Base-by-base conservation (phyloP, 2,888 invertebrate species). In the Resseliella maxima region DNA sequence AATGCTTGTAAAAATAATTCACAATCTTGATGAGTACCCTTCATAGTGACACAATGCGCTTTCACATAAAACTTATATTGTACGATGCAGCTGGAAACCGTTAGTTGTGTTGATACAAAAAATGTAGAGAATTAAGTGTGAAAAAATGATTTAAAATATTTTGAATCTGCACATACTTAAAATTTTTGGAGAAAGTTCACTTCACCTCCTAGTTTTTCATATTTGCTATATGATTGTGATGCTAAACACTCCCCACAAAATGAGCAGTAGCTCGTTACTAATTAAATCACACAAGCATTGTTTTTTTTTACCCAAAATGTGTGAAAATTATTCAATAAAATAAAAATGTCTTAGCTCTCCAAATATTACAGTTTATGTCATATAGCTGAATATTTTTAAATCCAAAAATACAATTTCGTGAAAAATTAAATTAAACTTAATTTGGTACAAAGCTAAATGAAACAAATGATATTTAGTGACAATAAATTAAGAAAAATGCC, bases 401-500 rank as follows among this genome's bases (percentile, higher is more conserved):
- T 8, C 12, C 41, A 41, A 59, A 24, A 59, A 59, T 6, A 15
- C 59, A 59, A 59, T 15, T 31, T 27, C 50, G 12, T 3, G 21
- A 21, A 50, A 72, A 59, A 59, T 24, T 21, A 12, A 50, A 50
- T 50, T 31, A 27, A 72, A 31, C 31, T 8, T 15, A 72, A 72
- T 72, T 72, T 72, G 72, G 72, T 31, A 31, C 38, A 83, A 83
- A 1, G 83, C 38, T 38, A 81, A 81, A 83, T 83, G 18, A 38
- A 38, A 38, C 35, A 83, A 83, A 83, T 83, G 38, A n/a, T 31
- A 72, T 72, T 59, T 5, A 59, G 72, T 72, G 38, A 38, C 41
- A 38, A 83, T 38, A 83, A 83, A 83, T 10, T 24, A 59, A 59
- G 38, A 83, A 83, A 83, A 83, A 83, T n/a, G 83, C 83, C 83